A percentile compares a stretch with the other conserved stretches of the same genome.
Conservation (phyloP, 2,888 invertebrate species). For the Melinaea menophilus region DNA sequence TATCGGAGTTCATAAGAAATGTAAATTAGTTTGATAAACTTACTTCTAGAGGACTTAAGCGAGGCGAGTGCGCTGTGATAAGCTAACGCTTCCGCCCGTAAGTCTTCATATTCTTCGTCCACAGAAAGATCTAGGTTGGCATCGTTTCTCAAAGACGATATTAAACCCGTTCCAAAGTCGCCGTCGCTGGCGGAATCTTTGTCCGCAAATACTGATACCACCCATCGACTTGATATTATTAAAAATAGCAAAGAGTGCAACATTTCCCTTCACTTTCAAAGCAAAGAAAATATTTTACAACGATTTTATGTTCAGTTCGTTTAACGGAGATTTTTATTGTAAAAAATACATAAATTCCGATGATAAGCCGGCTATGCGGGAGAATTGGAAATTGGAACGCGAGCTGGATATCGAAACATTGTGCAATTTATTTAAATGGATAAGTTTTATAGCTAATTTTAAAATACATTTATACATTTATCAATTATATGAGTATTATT, state of each 20-base stretch:
- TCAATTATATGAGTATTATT: background rate
- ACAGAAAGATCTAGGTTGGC: conserved; percentile 58
- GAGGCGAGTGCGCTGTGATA: conserved; percentile 59
- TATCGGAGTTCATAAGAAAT: conserved; percentile 9
- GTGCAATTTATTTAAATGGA: conserved; percentile 20
- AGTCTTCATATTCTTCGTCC: conserved; percentile 68
- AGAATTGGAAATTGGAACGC: conserved; percentile 24
- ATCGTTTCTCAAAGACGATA: conserved; percentile 51
- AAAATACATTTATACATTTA: conserved; percentile 10
- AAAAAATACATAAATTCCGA: conserved; percentile 51
- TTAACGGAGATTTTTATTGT: conserved; percentile 49
- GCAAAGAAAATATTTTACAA: conserved; percentile 35
- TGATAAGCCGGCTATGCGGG: conserved; percentile 46
- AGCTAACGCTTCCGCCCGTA: conserved; percentile 64
- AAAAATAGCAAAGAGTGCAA: conserved; percentile 39
- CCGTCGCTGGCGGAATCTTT: conserved; percentile 25
- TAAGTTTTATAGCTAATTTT: conserved; percentile 14
- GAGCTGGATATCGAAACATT: conserved; percentile 17
- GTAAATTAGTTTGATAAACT: conserved; percentile 24
- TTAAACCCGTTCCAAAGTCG: conserved; percentile 45
- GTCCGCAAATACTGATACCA: conserved; percentile 11
- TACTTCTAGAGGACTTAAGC: conserved; percentile 34
- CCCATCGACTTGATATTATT: conserved; percentile 25
- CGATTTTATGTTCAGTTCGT: conserved; percentile 33
- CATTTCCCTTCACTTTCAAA: conserved; percentile 44